phyloP scores from a whole-genome alignment of 2,888 invertebrate genomes.

The Cheilosia impressa region DNA sequence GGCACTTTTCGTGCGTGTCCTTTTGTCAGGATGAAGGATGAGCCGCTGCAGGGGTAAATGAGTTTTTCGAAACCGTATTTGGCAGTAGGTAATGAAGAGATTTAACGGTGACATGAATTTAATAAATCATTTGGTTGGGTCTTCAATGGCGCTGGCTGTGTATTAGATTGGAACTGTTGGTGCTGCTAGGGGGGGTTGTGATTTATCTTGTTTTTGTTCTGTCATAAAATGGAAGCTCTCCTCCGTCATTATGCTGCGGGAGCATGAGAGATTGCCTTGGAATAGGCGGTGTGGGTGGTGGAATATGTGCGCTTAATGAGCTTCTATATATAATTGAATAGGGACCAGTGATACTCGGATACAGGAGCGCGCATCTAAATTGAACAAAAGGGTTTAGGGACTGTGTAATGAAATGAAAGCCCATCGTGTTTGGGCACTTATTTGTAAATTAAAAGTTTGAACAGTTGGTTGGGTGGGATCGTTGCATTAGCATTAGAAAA shows the following conservation, averaged over 20 bases:
- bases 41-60: constrained; percentile 28
- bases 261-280: constrained; percentile 45
- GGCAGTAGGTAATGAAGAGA: constrained; percentile 70
- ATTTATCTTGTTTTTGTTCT: constrained; percentile 60
- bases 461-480: not conserved
- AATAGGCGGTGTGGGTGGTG: not conserved
- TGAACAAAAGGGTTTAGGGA: not conserved
- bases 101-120: constrained; percentile 74
- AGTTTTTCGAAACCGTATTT: constrained; percentile 47
- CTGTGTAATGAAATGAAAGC: not conserved
- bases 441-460: constrained; percentile 20
- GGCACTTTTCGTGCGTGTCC: constrained; percentile 8
- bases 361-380: not conserved
- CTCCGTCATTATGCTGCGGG: constrained; percentile 38
- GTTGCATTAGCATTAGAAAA: not conserved
- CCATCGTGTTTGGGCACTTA: constrained; percentile 15
- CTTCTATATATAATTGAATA: constrained; percentile 49
- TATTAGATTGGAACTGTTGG: constrained; percentile 22
- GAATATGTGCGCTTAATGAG: constrained; percentile 38
- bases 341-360: not conserved
- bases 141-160: constrained; percentile 22
- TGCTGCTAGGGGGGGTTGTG: constrained; percentile 23
- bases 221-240: constrained; percentile 59
- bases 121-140: constrained; percentile 65
- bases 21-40: constrained; percentile 48